Base-by-base conservation (phyloP, 1,140 invertebrate genomes). In the Chrysopa pallens region DNA sequence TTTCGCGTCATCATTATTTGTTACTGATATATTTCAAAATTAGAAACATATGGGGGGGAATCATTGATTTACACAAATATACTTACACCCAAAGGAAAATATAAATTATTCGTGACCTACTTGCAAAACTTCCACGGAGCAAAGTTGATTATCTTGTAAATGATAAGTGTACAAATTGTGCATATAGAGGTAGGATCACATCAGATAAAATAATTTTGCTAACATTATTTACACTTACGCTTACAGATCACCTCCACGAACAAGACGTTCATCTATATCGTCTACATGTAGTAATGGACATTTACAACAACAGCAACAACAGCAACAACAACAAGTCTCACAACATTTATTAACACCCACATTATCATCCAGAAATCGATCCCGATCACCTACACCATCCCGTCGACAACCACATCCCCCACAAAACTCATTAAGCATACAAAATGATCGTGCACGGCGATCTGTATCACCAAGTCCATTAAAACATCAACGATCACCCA, bases 191-290 rank as follows among this genome's bases (percentile, higher is more conserved):
- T 23, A 23, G 17, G 17, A 23, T 3, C 5, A 23, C 17, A 23
- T 23, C 17, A 23, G 17, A 23, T 23, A 23, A 23, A 23, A 23
- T 23, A 23, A 23, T 23, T 23, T 5, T 23, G 5, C 2, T 23
- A 23, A 23, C 17, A 23, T 23, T 23, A 23, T 23, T 23, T 23
- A 23, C 17, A 23, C 17, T 23, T 23, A 23, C 17, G 36, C 23
- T 41, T 52, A 15, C 50, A 70, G 68, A 61, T 70, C 68, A 57
- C 68, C 68, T 49, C 68, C 68, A 41, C 60, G 68, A 49, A 70
- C 67, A 12, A 61, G 68, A 42, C 58, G 68, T 33, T 69, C 67
- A 50, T 70, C 68, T 31, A 65, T 67, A 28, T 70, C 68, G 37
- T 69, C 66, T 52, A 62, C 67, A 8, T 62, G 66, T 11, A 66